Base-by-base conservation (phyloP, 23 tunicate species). In the Ascidia mentula region DNA sequence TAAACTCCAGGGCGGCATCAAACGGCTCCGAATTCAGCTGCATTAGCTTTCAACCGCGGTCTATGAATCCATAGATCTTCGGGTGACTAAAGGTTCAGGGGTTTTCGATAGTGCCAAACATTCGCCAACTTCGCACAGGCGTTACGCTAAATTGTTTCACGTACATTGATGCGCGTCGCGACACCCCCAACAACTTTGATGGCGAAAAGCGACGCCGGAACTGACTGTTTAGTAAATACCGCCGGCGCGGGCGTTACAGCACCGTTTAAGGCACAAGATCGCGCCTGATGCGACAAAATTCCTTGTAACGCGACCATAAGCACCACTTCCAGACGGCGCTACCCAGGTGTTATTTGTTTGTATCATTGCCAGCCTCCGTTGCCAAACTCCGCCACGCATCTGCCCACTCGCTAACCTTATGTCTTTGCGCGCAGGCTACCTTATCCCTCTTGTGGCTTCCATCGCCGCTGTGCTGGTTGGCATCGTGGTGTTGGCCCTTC, bases 401-500 rank as follows among this genome's bases (percentile, higher is more conserved):
- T n/a, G n/a, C n/a, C n/a, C n/a, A n/a, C n/a, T n/a, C n/a, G n/a
- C n/a, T n/a, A n/a, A n/a, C n/a, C n/a, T 45, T 45, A 45, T 18
- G 17, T 18, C 17, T 45, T 45, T 18, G 18, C 32, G 35, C 18
- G 18, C 77, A 77, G 89, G 77, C 34, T 70, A 77, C 35, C 34
- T 85, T 32, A 37, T 71, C 39, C 72, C 78, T 18, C 46, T 85
- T 31, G 36, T 69, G 26, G 89, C 82, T 5, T 69, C 82, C 36
- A 31, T 71, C 0, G 78, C 76, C 20, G 82, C 82, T 31, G 77
- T 78, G 65, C 6, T 85, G 6, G 72, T 78, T 70, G 82, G 69
- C 31, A 12, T 78, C 40, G 36, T 85, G 34, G 72, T 37, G 3
- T 72, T 85, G n/a, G 37, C 76, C 32, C 24, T 85, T 20, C 81